Percentiles rank a stretch among this genome's conserved stretches.
Conservation (phyloP, 2,113 vertebrate genomes). For the Microcebus jonahi region DNA sequence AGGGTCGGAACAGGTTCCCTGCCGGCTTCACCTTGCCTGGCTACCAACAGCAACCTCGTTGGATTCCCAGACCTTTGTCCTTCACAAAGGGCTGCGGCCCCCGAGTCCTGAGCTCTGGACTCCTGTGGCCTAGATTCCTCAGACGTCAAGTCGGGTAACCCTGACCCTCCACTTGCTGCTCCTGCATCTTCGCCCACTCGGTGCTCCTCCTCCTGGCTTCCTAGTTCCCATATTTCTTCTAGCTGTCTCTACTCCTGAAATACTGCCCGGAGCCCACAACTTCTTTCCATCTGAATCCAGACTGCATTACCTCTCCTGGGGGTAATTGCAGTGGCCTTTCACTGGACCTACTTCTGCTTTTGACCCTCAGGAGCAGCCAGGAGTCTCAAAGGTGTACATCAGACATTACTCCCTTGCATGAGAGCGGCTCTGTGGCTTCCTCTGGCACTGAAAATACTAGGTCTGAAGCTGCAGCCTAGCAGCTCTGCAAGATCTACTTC, state of each 20-base stretch:
- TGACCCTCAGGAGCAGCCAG: not conserved
- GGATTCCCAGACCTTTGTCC: not conserved
- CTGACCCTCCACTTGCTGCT: not conserved
- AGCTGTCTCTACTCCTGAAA: not conserved
- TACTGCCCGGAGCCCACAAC: not conserved
- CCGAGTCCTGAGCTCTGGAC: not conserved
- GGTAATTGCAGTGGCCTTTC: not conserved
- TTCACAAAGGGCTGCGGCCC: fast-evolving
- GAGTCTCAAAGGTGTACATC: not conserved
- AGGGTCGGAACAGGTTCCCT: fast-evolving
- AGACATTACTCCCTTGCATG: not conserved
- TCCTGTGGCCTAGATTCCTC: not conserved
- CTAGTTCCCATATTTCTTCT: not conserved
- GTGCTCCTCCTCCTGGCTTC: not conserved
- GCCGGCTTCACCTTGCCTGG: fast-evolving
- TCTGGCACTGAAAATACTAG: not conserved
- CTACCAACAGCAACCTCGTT: not conserved
- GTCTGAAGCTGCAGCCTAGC: not conserved
- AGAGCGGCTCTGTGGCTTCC: not conserved
- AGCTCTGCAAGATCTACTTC: not conserved
- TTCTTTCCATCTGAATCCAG: not conserved
- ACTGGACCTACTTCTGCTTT: not conserved
- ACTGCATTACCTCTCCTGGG: not conserved
- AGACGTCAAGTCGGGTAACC: not conserved
- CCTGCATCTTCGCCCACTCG: not conserved